Percentiles rank a stretch among this genome's conserved stretches.
Evolutionary conservation across 1,140 invertebrate genomes (phyloP).

Genomic region (Diorhabda elongata): DNA sequence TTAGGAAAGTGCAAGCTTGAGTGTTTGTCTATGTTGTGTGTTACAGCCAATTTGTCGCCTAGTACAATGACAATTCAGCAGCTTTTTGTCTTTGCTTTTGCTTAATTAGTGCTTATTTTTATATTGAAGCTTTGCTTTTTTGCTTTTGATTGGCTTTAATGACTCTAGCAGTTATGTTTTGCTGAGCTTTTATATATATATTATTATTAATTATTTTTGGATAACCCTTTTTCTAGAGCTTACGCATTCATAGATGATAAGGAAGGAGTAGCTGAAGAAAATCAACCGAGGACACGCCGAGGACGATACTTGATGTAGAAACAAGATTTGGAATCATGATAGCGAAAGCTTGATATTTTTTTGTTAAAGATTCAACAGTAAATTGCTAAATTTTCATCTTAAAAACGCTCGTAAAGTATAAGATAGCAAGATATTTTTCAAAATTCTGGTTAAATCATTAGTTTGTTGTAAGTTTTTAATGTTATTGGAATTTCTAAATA

Average conservation of each 20-base stretch:
- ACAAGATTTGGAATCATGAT: background rate
- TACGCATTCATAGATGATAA: constrained; percentile 36
- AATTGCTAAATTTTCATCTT: no score
- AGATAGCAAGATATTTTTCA: no score
- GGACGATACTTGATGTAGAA: background rate
- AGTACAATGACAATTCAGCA: constrained; percentile 8
- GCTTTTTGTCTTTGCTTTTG: constrained; percentile 34
- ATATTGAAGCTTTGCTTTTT: constrained; percentile 40
- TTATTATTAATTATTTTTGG: constrained; percentile 35
- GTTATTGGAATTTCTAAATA: no score
- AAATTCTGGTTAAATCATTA: no score
- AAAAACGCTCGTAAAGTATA: no score
- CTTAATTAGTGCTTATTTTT: constrained; percentile 32
- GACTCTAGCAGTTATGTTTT: constrained; percentile 30
- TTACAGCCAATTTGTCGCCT: constrained; percentile 18
- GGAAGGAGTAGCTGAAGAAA: constrained; percentile 21
- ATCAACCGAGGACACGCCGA: constrained; percentile 4
- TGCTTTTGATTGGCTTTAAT: constrained; percentile 37
- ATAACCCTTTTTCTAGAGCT: constrained; percentile 45
- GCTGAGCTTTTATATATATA: constrained; percentile 32
- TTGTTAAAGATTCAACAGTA: no score
- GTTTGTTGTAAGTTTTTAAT: no score
- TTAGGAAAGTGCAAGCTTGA: constrained; percentile 39
- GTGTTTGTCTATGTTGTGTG: constrained; percentile 34
- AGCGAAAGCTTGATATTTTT: no score